Percentiles rank a stretch among this genome's conserved stretches.
Evolutionary conservation across 2,888 invertebrate genomes (phyloP).

Genomic region (Incurvaria masculella): DNA sequence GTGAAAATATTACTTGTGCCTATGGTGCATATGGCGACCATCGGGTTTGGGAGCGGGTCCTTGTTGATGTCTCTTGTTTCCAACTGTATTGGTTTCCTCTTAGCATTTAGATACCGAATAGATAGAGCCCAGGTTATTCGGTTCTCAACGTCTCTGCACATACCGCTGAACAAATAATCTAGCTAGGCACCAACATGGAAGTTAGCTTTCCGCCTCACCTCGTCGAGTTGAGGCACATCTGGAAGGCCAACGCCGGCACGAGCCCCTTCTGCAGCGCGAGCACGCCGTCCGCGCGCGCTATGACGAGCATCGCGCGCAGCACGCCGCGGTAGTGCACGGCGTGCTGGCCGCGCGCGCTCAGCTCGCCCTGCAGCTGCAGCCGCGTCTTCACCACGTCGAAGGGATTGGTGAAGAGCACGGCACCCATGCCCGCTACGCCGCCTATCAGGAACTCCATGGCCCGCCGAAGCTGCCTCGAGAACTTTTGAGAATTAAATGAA

Average conservation of each 20-base stretch:
- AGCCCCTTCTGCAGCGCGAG: constrained; percentile 74
- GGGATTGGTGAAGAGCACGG: constrained; percentile 81
- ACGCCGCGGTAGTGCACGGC: constrained; percentile 62
- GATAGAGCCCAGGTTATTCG: too few relatives aligned
- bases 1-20: too few relatives aligned
- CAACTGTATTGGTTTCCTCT: too few relatives aligned
- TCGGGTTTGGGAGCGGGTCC: too few relatives aligned
- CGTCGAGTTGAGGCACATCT: constrained; percentile 61
- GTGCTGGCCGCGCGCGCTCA: constrained; percentile 58
- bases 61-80: too few relatives aligned
- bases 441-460: constrained; percentile 76
- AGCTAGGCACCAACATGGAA: too few relatives aligned
- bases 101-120: too few relatives aligned
- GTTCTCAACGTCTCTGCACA: too few relatives aligned
- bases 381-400: constrained; percentile 87
- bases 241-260: constrained; percentile 77
- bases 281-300: constrained; percentile 70
- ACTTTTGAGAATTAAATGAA: too few relatives aligned
- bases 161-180: too few relatives aligned
- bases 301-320: constrained; percentile 71
- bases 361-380: constrained; percentile 79
- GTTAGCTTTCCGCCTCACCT: constrained; percentile 25
- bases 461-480: too few relatives aligned
- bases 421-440: constrained; percentile 68
- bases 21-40: too few relatives aligned